These are phyloP conservation scores for Heliconius himera DNA, from an alignment of 1,140 invertebrate species.

Conservation along the genomic window DNA sequence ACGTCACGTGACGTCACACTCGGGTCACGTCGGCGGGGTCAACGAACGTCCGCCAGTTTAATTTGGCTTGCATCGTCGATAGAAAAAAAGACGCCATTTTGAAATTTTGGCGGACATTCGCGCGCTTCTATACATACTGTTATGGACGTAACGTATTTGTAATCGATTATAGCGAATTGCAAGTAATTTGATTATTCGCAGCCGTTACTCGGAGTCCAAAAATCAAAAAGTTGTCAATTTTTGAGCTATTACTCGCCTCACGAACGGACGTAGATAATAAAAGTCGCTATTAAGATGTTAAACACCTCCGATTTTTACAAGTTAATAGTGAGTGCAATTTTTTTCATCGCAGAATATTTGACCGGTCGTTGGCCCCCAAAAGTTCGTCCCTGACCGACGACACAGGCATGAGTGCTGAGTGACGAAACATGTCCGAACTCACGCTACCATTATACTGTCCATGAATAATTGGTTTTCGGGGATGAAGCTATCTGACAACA, in stretches of 20 bases:
- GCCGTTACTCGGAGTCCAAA: slow-evolving; percentile 24
- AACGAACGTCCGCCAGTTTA: slow-evolving; percentile 76
- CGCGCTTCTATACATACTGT: slow-evolving; percentile 45
- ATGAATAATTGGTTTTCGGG: slow-evolving; percentile 45
- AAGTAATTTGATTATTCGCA: slow-evolving; percentile 30
- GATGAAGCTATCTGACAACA: slow-evolving; percentile 41
- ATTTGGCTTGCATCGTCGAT: slow-evolving; percentile 66
- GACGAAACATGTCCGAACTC: slow-evolving; percentile 42
- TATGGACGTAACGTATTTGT: slow-evolving; percentile 29
- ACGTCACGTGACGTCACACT: slow-evolving; percentile 69
- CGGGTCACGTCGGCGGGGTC: slow-evolving; percentile 59
- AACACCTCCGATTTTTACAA: slow-evolving; percentile 30
- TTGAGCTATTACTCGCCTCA: slow-evolving; percentile 27
- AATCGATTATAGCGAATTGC: slow-evolving; percentile 34
- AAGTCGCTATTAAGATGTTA: slow-evolving; percentile 29
- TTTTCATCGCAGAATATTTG: slow-evolving; percentile 62
- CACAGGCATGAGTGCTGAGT: slow-evolving; percentile 33
- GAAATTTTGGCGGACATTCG: slow-evolving; percentile 50
- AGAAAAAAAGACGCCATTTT: slow-evolving; percentile 67
- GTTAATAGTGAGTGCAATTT: slow-evolving; percentile 37
- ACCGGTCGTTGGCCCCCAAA: slow-evolving; percentile 63
- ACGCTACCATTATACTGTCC: slow-evolving; percentile 45
- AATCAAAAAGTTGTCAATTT: slow-evolving; percentile 25
- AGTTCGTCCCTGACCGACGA: slow-evolving; percentile 54
- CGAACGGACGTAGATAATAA: slow-evolving; percentile 34